Base-by-base conservation (phyloP, 1,140 invertebrate species). In the Pogonus chalceus region DNA sequence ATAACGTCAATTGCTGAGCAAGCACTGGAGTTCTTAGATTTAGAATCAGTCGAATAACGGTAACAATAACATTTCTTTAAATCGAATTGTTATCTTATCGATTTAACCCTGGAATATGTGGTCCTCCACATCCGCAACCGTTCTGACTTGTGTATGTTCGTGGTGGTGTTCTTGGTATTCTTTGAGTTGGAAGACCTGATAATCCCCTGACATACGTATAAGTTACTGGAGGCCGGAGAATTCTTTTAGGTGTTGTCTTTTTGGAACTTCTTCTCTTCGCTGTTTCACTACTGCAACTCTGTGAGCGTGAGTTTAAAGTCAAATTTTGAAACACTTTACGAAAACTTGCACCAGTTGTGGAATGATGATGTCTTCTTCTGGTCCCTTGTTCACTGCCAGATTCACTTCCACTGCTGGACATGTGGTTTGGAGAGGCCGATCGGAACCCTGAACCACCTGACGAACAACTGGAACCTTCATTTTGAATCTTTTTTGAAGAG, bases 151-250 rank as follows among this genome's bases (percentile, higher is more conserved):
- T 61, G 55, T 67, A 73, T 49, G 70, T 67, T 51, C 68, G 63
- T 2, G 68, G 60, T 37, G 58, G 53, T 47, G 70, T 78, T 47
- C 79, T 74, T 0, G 85, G 85, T 2, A 88, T 83, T 61, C 86
- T 74, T 64, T 87, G 85, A 1, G 86, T 88, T 1, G 86, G 85
- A 16, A 89, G 68, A 1, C 87, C 87, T 1, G 85, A 88, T 47
- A 87, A 73, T 35, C 87, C 87, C 54, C 80, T 79, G 1, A 88
- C 79, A 65, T 89, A 89, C 1, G 82, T 87, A 66, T 89, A 88
- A 0, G 83, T 79, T 0, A 87, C 79, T 0, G 86, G 86, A 20
- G 83, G 77, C 20, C 87, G 71, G 1, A 88, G 71, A 31, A 88
- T 88, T 37, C 79, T 75, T 60, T 83, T 83, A 0, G 80, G 81